A percentile compares a stretch with the other conserved stretches of the same genome.
phyloP scores from a whole-genome alignment of 2,113 vertebrate species.

The Tamias sibiricus region DNA sequence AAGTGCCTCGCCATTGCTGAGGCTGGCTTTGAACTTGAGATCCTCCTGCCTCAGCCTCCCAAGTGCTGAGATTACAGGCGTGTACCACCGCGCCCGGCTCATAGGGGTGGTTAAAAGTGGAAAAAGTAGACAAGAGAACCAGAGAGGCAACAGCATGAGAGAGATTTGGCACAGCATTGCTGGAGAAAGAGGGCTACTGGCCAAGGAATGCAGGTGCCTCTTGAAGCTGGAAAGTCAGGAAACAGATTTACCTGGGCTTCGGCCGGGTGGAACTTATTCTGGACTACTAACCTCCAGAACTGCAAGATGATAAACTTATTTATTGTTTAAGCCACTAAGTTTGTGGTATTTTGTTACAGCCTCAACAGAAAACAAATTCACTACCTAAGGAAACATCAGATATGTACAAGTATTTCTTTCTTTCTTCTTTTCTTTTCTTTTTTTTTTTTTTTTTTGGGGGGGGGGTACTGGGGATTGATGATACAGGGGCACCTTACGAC shows the following conservation, averaged over 20 bases:
- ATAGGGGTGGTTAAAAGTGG: neutral
- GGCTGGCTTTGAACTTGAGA: too few species aligned
- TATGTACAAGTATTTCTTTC: too few species aligned
- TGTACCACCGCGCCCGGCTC: too few species aligned
- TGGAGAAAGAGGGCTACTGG: neutral
- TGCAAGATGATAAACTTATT: too few species aligned
- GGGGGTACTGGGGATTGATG: too few species aligned
- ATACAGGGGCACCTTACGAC: too few species aligned
- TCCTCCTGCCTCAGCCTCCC: too few species aligned
- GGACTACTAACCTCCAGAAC: neutral
- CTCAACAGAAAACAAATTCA: neutral
- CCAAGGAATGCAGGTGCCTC: neutral
- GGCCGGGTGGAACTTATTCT: neutral
- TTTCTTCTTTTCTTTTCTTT: too few species aligned
- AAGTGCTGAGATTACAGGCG: too few species aligned
- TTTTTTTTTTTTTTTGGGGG: too few species aligned
- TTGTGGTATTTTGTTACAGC: neutral
- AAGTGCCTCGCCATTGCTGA: too few species aligned
- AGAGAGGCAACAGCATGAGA: neutral
- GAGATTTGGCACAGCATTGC: neutral
- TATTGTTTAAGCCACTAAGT: neutral
- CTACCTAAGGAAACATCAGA: fast-evolving
- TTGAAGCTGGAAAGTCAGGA: neutral
- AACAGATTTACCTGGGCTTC: neutral
- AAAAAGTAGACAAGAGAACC: neutral